These are phyloP conservation scores for Pogoniulus pusillus DNA, from an alignment of 2,797 vertebrate species.

Conservation along the genomic window DNA sequence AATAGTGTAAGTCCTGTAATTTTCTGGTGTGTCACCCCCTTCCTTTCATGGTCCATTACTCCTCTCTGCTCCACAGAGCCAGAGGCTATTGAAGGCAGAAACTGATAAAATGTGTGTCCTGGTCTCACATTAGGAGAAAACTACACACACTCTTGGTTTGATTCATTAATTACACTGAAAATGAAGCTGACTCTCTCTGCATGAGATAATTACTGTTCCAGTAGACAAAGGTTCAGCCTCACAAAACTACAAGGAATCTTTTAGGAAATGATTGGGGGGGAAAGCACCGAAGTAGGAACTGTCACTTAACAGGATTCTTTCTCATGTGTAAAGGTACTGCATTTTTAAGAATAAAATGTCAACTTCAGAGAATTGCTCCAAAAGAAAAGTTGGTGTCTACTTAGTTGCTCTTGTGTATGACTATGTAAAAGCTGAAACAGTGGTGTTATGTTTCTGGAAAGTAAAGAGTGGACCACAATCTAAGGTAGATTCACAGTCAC, in stretches of 20 bases:
- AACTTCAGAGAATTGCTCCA: not conserved
- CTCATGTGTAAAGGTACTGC: not conserved
- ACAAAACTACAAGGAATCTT: not conserved
- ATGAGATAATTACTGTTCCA: not conserved
- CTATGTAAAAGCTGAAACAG: not conserved
- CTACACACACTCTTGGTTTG: not conserved
- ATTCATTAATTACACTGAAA: not conserved
- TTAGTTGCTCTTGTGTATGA: rapidly evolving
- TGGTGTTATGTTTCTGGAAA: not conserved
- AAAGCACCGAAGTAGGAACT: not conserved
- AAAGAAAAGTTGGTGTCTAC: not conserved
- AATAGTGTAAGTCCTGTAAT: not conserved
- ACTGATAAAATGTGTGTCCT: not conserved
- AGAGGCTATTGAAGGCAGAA: not conserved
- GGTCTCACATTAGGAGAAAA: not conserved
- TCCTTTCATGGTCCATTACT: not conserved
- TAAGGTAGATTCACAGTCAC: not conserved
- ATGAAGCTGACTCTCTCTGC: not conserved
- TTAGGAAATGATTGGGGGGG: not conserved
- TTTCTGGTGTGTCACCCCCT: not conserved
- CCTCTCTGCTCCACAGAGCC: not conserved
- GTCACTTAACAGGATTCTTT: not conserved
- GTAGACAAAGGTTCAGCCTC: not conserved
- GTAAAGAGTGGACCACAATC: not conserved
- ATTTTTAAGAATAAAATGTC: not conserved